Percentiles rank a stretch among this genome's conserved stretches.
Evolutionary conservation across 2,797 vertebrate genomes (phyloP).

Genomic region (Ctenopoma multispine): DNA sequence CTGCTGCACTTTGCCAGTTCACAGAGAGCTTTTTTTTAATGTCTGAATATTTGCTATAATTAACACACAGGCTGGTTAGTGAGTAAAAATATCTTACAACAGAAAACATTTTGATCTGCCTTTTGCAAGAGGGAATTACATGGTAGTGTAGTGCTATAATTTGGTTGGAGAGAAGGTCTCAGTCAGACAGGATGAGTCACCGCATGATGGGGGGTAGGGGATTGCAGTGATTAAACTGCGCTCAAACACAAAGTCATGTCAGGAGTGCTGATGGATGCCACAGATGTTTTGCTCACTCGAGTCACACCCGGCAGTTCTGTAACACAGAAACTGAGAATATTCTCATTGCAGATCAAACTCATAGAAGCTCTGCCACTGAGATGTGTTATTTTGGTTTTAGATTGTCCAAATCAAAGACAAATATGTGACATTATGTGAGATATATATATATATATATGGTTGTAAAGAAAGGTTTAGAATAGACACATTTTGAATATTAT

Average conservation of each 20-base stretch:
- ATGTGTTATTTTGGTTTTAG: neutral
- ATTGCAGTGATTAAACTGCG: constrained; percentile 66
- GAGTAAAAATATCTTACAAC: constrained; percentile 58
- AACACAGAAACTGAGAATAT: constrained; percentile 22
- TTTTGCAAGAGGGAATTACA: constrained; percentile 60
- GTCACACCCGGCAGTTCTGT: constrained; percentile 32
- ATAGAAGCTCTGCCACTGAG: constrained; percentile 17
- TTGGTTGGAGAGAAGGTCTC: constrained; percentile 61
- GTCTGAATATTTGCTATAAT: constrained; percentile 63
- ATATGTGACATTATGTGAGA: no score
- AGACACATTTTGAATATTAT: no score
- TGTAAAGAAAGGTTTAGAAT: no score
- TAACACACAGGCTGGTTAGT: constrained; percentile 49
- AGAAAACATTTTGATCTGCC: constrained; percentile 60
- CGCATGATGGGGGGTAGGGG: constrained; percentile 14
- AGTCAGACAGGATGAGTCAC: constrained; percentile 71
- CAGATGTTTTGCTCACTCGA: constrained; percentile 57
- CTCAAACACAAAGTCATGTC: constrained; percentile 72
- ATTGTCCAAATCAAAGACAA: neutral
- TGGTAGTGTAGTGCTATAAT: constrained; percentile 45
- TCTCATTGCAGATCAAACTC: constrained; percentile 29
- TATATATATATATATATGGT: no score
- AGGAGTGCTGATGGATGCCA: constrained; percentile 67
- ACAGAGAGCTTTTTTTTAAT: constrained; percentile 45
- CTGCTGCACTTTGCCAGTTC: constrained; percentile 37